Evolutionary conservation across 2,113 vertebrate genomes (phyloP), one percentile per base, ranked within the genome.

Genomic region (Pterocles gutturalis): DNA sequence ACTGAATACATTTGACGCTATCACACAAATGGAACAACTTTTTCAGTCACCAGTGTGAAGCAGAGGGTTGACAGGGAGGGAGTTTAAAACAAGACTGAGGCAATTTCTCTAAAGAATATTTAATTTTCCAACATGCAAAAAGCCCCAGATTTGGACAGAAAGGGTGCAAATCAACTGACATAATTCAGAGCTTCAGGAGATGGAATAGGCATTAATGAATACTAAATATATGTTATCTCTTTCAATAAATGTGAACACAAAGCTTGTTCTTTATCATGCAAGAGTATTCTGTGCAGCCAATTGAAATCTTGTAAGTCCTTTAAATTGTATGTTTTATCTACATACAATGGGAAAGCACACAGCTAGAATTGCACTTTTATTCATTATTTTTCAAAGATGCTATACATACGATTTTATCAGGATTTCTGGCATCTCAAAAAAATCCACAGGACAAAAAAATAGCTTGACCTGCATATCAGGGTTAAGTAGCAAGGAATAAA

Each of bases 381-480:
- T 79, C 11, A n/a, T 24, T 91, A 48, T 41, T 91, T 76, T 72
- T 79, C 22, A 69, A 49, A 69, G 11, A 75, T 80, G 83, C 31
- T 75, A 48, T 9, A 67, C 26, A 43, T 21, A 62, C 0, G 3
- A 61, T 85, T 89, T 79, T 76, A 87, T 61, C 58, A 41, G 78
- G 31, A 93, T 80, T 93, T 87, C 54, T 72, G 80, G 78, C n/a
- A 87, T 69, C 57, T 90, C 78, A 25, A 6, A 45, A 83, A 96
- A 94, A 89, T 21, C 26, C 49, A 62, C 9, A 43, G n/a, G 62
- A 83, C 45, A 94, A 95, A 79, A 38, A 33, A 55, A 65, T 41
- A 82, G 57, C n/a, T 97, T 85, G 81, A 95, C 49, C 28, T 81
- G 58, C 7, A 3, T 49, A 77, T 38, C 26, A 84, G 45, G 10